Evolutionary conservation across 2,797 vertebrate species (phyloP).

Genomic region (Sebastes iracundus): DNA sequence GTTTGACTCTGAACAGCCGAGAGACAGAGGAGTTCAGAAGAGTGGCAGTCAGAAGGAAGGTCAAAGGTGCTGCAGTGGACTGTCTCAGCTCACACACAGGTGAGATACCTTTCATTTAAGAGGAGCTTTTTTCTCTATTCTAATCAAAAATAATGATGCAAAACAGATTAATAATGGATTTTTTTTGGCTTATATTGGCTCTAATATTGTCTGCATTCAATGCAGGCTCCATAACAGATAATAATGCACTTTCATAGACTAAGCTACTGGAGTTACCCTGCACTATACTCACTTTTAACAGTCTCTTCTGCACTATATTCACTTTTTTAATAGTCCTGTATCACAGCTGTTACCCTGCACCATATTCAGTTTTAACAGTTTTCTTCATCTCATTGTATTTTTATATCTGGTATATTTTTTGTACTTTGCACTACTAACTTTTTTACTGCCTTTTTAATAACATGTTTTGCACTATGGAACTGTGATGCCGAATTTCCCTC

Average conservation of each 20-base stretch:
- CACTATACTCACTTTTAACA: no score
- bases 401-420: no score
- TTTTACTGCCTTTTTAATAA: no score
- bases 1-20: conserved; percentile 48
- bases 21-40: conserved; percentile 74
- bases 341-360: no score
- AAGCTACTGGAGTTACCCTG: no score
- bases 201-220: neutral
- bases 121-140: neutral
- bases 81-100: conserved; percentile 30
- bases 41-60: conserved; percentile 67
- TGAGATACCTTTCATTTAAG: neutral
- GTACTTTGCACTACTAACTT: no score
- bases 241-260: no score
- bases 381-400: no score
- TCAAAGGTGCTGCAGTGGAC: conserved; percentile 22
- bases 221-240: neutral
- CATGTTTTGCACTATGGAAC: no score
- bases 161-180: neutral
- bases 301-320: no score
- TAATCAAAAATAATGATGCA: neutral
- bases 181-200: neutral
- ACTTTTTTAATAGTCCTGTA: accelerated
- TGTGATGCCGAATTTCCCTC: accelerated
- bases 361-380: no score